These are phyloP conservation scores for Petrocephalus zakoni DNA, from an alignment of 2,113 vertebrate species.

Conservation along the genomic window DNA sequence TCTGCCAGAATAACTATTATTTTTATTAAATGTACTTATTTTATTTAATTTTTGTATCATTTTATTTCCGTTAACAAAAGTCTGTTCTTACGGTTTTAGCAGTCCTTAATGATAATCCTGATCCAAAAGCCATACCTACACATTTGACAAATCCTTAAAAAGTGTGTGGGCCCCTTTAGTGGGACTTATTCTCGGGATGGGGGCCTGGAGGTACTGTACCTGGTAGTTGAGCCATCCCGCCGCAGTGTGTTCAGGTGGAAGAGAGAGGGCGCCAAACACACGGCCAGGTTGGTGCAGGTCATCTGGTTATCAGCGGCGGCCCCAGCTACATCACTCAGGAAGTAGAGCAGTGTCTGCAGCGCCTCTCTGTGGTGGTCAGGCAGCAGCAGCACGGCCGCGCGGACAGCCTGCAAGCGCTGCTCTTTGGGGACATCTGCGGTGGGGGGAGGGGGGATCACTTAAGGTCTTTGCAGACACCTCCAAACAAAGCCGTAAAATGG, in stretches of 20 bases:
- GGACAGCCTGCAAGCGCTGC: conserved; percentile 80
- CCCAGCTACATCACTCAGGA: conserved; percentile 80
- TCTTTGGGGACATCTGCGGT: conserved; percentile 85
- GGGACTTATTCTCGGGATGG: not conserved
- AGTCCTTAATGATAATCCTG: not conserved
- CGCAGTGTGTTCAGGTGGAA: conserved; percentile 91
- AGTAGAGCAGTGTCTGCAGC: conserved; percentile 81
- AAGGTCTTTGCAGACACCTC: not conserved
- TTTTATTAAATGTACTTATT: not conserved
- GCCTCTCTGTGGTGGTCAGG: conserved; percentile 86
- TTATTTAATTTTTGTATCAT: not conserved
- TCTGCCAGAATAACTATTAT: not conserved
- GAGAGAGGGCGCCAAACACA: conserved; percentile 91
- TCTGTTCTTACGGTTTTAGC: not conserved
- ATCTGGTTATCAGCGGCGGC: conserved; percentile 90
- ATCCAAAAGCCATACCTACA: not conserved
- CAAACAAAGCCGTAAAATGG: not conserved
- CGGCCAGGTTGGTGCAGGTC: conserved; percentile 93
- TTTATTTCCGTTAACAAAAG: not conserved
- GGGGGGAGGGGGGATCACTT: not conserved
- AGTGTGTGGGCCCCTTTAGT: not conserved
- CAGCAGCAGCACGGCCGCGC: conserved; percentile 83
- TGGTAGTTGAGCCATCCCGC: conserved; percentile 82
- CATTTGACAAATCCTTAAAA: not conserved
- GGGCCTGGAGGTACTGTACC: conserved; percentile 64